These are phyloP conservation scores for Protonemura montana DNA, from an alignment of 2,888 invertebrate species.

Conservation along the genomic window DNA sequence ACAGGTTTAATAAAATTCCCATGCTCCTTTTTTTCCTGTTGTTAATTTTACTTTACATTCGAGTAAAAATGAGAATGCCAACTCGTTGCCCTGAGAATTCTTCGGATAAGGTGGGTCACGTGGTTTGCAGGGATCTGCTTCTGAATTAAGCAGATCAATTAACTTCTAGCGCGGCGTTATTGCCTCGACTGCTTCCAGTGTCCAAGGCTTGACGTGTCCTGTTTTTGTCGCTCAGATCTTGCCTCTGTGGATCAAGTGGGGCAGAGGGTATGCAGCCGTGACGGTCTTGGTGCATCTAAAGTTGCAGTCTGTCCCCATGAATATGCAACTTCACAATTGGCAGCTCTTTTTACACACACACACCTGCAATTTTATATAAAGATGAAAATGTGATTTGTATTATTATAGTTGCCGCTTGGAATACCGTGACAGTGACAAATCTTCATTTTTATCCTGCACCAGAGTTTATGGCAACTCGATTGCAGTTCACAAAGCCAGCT, in stretches of 20 bases:
- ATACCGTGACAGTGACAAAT: no score
- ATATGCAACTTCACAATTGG: not conserved
- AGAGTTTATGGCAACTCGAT: not conserved
- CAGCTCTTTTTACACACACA: no score
- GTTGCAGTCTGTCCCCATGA: not conserved
- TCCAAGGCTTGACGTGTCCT: not conserved
- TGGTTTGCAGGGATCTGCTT: not conserved
- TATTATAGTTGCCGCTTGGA: no score
- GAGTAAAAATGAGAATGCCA: not conserved
- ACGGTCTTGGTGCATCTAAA: not conserved
- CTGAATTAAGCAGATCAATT: not conserved
- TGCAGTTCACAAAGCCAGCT: not conserved
- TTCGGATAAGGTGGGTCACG: not conserved
- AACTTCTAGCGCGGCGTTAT: not conserved
- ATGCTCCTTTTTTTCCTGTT: not conserved
- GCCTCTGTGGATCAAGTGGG: not conserved
- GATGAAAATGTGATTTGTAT: no score
- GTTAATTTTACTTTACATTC: slow-evolving; percentile 7
- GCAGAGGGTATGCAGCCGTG: not conserved
- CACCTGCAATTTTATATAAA: no score
- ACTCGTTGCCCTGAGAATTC: not conserved
- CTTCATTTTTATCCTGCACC: no score
- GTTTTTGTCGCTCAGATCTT: not conserved
- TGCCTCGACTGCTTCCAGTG: not conserved
- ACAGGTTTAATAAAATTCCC: not conserved